These are phyloP conservation scores for Leptinotarsa texana DNA, from an alignment of 1,140 invertebrate genomes.

Conservation along the genomic window DNA sequence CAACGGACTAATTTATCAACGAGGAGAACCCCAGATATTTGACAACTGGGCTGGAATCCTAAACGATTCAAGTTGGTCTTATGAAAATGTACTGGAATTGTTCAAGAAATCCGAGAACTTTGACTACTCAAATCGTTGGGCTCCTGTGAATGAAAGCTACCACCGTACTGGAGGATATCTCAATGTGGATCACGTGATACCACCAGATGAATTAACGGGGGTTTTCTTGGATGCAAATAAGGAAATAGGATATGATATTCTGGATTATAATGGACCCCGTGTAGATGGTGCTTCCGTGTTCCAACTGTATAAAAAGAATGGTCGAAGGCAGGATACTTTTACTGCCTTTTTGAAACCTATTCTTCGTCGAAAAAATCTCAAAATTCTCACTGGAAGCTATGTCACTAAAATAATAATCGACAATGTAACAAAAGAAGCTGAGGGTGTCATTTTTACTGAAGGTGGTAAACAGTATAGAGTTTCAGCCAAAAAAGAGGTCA, in stretches of 20 bases:
- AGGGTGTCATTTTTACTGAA: conserved; percentile 63
- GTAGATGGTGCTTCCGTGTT: conserved; percentile 54
- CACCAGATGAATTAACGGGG: not conserved
- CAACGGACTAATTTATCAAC: conserved; percentile 70
- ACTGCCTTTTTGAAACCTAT: conserved; percentile 61
- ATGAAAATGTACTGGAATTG: conserved; percentile 64
- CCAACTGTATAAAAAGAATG: conserved; percentile 59
- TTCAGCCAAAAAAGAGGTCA: conserved; percentile 62
- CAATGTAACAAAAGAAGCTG: conserved; percentile 60
- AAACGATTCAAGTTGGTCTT: conserved; percentile 67
- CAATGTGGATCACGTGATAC: conserved; percentile 20
- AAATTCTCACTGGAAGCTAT: conserved; percentile 57
- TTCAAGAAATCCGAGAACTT: conserved; percentile 58
- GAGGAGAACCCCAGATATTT: conserved; percentile 67
- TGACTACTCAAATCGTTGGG: conserved; percentile 54
- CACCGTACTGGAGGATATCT: conserved; percentile 32
- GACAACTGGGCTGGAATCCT: conserved; percentile 70
- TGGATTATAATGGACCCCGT: conserved; percentile 57
- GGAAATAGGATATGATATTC: conserved; percentile 60
- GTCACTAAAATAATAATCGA: conserved; percentile 62
- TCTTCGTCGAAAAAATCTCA: conserved; percentile 58
- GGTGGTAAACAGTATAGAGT: conserved; percentile 50
- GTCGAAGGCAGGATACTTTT: conserved; percentile 62
- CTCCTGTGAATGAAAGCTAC: conserved; percentile 17
- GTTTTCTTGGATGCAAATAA: conserved; percentile 61